Conservation (phyloP, 1,140 invertebrate species). For the Nixonia krombeini region DNA sequence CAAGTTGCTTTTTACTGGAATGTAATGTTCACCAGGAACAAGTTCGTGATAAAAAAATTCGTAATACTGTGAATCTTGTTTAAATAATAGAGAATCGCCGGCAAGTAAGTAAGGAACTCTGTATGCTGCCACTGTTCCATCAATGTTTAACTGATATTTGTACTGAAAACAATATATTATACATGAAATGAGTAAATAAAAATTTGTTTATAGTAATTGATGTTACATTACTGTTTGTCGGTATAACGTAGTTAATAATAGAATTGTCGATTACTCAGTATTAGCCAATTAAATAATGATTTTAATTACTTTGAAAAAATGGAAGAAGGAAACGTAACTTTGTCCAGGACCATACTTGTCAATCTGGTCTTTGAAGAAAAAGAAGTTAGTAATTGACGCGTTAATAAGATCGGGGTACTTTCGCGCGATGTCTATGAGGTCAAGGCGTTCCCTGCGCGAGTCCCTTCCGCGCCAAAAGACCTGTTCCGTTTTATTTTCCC, state of each 20-base stretch:
- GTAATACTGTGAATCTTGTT: constrained; percentile 94
- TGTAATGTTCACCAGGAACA: constrained; percentile 84
- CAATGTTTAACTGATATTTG: constrained; percentile 95
- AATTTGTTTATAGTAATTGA: too few species aligned
- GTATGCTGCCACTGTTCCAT: constrained; percentile 97
- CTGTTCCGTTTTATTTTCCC: constrained; percentile 82
- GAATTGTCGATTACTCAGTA: too few species aligned
- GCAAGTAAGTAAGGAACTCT: constrained; percentile 92
- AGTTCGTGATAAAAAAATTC: constrained; percentile 93
- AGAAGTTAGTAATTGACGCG: constrained; percentile 95
- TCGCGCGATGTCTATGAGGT: constrained; percentile 85
- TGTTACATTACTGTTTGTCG: too few species aligned
- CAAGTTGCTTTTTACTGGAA: constrained; percentile 86
- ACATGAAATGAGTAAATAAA: too few species aligned
- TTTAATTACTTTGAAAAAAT: constrained; percentile 91
- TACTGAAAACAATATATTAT: constrained; percentile 86
- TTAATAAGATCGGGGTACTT: constrained; percentile 88
- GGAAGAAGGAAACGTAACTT: constrained; percentile 90
- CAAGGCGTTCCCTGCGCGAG: constrained; percentile 85
- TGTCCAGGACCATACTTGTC: constrained; percentile 87
- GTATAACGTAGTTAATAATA: too few species aligned
- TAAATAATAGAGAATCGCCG: constrained; percentile 89
- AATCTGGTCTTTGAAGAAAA: constrained; percentile 92
- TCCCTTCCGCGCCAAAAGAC: constrained; percentile 95
- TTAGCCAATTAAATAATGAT: too few species aligned